phyloP scores from a whole-genome alignment of 2,888 invertebrate genomes.

The Podotricha telesiphe region DNA sequence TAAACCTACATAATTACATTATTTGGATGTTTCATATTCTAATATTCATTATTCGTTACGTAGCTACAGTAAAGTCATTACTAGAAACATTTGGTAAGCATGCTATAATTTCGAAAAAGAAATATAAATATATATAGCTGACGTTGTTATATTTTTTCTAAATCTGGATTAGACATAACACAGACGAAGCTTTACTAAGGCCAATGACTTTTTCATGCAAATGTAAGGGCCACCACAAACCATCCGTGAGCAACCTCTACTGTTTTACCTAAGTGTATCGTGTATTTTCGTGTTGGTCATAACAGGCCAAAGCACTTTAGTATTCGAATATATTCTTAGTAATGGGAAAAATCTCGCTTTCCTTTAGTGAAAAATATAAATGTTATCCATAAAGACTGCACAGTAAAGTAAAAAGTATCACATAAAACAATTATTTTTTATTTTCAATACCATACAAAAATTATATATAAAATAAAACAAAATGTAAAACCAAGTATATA shows the following conservation, averaged over 20 bases:
- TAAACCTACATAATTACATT: too few relatives aligned
- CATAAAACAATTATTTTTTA: background rate
- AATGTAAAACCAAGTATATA: background rate
- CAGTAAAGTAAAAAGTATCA: too few relatives aligned
- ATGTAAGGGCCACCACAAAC: constrained; percentile 25
- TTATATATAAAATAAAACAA: background rate
- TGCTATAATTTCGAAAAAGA: too few relatives aligned
- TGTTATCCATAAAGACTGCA: background rate
- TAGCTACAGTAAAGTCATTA: too few relatives aligned
- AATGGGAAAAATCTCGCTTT: background rate
- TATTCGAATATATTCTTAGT: background rate
- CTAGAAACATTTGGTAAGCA: too few relatives aligned
- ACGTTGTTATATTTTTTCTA: constrained; percentile 17
- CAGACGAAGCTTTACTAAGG: constrained; percentile 22
- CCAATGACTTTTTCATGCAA: constrained; percentile 32
- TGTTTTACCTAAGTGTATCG: constrained; percentile 12
- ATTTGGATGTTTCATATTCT: too few relatives aligned
- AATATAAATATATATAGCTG: too few relatives aligned
- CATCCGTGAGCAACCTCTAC: constrained; percentile 15
- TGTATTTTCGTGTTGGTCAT: constrained; percentile 9
- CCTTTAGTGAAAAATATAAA: too few relatives aligned
- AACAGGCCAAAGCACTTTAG: background rate
- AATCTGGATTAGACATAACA: constrained; percentile 22
- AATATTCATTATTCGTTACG: too few relatives aligned
- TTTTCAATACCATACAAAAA: background rate